A percentile compares a stretch with the other conserved stretches of the same genome.
Conservation (phyloP, 1,140 invertebrate species). For the Drosophila pandora region DNA sequence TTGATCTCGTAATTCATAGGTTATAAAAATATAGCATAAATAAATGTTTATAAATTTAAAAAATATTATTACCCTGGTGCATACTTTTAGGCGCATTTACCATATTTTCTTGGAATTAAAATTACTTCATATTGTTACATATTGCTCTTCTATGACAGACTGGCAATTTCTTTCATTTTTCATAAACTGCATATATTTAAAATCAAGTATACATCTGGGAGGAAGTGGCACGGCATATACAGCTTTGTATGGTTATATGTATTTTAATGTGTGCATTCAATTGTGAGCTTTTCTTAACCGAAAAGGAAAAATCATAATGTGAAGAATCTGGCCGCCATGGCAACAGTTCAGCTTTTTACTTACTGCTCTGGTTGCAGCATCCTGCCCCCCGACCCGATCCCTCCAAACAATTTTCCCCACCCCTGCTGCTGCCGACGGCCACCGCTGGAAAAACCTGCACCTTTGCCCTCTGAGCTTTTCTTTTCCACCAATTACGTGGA, state of each 20-base stretch:
- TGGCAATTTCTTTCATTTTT: too few relatives aligned
- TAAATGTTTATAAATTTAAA: too few relatives aligned
- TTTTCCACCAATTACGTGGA: slow-evolving; percentile 65
- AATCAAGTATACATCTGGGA: too few relatives aligned
- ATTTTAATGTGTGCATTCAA: neutral
- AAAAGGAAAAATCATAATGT: slow-evolving; percentile 13
- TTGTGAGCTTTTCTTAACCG: slow-evolving; percentile 1
- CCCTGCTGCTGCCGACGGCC: neutral
- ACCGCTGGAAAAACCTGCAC: neutral
- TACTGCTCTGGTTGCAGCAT: neutral
- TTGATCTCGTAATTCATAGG: too few relatives aligned
- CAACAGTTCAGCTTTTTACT: slow-evolving; percentile 25
- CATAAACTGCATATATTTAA: too few relatives aligned
- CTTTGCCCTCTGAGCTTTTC: slow-evolving; percentile 39
- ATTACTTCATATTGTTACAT: too few relatives aligned
- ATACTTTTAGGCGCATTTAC: too few relatives aligned
- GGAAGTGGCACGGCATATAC: neutral
- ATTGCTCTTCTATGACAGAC: too few relatives aligned
- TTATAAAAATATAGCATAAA: too few relatives aligned
- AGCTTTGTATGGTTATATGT: neutral
- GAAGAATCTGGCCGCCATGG: slow-evolving; percentile 13
- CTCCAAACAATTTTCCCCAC: neutral
- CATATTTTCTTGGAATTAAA: too few relatives aligned
- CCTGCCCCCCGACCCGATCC: neutral
- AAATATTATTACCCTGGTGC: too few relatives aligned